phyloP scores from a whole-genome alignment of 2,888 invertebrate genomes.

The Phymatocera aterrima region DNA sequence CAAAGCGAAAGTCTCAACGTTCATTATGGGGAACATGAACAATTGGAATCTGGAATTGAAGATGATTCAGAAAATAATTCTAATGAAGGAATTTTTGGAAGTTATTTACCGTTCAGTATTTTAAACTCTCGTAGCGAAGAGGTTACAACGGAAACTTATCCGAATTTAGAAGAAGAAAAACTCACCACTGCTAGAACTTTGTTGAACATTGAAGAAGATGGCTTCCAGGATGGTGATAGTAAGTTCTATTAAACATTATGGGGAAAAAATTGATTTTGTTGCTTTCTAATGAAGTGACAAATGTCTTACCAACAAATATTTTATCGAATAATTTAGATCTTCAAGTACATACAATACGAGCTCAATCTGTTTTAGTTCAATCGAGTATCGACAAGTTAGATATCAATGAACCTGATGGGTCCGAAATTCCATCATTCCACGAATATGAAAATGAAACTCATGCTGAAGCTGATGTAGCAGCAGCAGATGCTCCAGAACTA shows the following conservation, averaged over 20 bases:
- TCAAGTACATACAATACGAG: background rate
- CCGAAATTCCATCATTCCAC: slow-evolving; percentile 46
- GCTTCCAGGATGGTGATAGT: slow-evolving; percentile 57
- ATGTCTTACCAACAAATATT: background rate
- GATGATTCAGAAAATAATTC: slow-evolving; percentile 2
- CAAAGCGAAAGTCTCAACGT: slow-evolving; percentile 18
- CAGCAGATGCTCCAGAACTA: background rate
- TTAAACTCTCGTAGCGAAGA: background rate
- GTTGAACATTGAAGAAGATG: slow-evolving; percentile 63
- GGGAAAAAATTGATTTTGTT: background rate
- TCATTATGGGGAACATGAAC: background rate
- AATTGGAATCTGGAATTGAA: background rate
- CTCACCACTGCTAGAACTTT: slow-evolving; percentile 64
- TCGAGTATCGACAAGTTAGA: slow-evolving; percentile 4
- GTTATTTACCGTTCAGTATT: background rate
- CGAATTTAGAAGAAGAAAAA: slow-evolving; percentile 23
- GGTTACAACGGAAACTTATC: background rate
- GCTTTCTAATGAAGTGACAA: background rate
- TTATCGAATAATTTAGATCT: background rate
- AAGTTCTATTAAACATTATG: slow-evolving; percentile 44
- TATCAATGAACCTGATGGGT: slow-evolving; percentile 8
- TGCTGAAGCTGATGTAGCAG: slow-evolving; percentile 44
- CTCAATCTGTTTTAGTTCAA: slow-evolving; percentile 19
- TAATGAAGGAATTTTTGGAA: background rate
- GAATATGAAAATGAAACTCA: slow-evolving; percentile 50